Percentiles rank a stretch among this genome's conserved stretches.
These are phyloP conservation scores for Petrolisthes cinctipes DNA, from an alignment of 2,888 invertebrate genomes.

Conservation along the genomic window DNA sequence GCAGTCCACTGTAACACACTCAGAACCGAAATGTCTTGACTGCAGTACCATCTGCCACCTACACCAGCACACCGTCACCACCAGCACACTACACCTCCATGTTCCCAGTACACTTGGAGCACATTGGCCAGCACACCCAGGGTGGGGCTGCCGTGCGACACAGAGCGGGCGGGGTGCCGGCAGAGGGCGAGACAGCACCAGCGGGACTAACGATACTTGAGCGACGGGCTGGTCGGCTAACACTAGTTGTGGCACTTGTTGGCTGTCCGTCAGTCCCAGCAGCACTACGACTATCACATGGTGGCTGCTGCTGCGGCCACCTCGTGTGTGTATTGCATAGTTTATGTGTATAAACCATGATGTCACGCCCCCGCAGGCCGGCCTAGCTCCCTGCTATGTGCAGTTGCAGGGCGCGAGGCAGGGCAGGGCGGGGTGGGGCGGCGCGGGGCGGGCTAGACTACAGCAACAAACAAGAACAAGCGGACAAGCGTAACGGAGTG, in stretches of 20 bases:
- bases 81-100: background rate
- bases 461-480: slow-evolving; percentile 59
- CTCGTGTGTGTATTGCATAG: slow-evolving; percentile 50
- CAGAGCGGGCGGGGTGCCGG: slow-evolving; percentile 21
- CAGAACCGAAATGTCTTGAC: background rate
- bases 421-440: slow-evolving; percentile 24
- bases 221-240: slow-evolving; percentile 56
- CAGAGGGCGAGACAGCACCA: slow-evolving; percentile 24
- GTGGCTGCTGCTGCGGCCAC: slow-evolving; percentile 29
- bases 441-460: slow-evolving; percentile 46
- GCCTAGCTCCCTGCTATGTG: background rate
- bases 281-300: slow-evolving; percentile 43
- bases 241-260: slow-evolving; percentile 60
- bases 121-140: background rate
- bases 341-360: slow-evolving; percentile 52
- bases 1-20: slow-evolving; percentile 2
- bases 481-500: slow-evolving; percentile 61
- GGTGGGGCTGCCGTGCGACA: slow-evolving; percentile 17
- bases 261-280: slow-evolving; percentile 35
- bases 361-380: slow-evolving; percentile 22
- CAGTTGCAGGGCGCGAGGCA: slow-evolving; percentile 14
- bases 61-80: slow-evolving; percentile 1
- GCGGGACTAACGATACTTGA: slow-evolving; percentile 50
- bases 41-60: background rate
- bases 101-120: background rate